These are phyloP conservation scores for Odontomyia ornata DNA, from an alignment of 2,888 invertebrate genomes.

Conservation along the genomic window DNA sequence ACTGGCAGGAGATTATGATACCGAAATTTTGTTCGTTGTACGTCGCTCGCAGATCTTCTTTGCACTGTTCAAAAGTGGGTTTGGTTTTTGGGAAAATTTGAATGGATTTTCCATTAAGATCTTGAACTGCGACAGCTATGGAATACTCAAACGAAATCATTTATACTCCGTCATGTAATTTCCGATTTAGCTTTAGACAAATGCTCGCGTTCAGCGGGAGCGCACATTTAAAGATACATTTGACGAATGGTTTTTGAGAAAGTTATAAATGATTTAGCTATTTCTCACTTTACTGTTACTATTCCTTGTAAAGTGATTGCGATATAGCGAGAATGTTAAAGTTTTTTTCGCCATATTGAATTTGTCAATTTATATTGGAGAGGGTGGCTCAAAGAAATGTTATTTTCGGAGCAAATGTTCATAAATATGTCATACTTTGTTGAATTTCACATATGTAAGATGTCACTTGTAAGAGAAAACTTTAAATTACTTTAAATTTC, in stretches of 20 bases:
- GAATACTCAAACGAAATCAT: conserved; percentile 38
- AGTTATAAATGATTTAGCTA: background rate
- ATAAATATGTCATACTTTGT: too few species aligned
- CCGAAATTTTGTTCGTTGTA: background rate
- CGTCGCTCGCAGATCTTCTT: background rate
- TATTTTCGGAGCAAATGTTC: too few species aligned
- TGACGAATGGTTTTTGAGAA: conserved; percentile 7
- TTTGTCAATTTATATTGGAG: too few species aligned
- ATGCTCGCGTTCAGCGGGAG: conserved; percentile 20
- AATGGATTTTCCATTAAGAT: conserved; percentile 39
- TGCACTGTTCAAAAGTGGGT: conserved; percentile 1
- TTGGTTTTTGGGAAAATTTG: conserved; percentile 31
- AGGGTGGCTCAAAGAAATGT: too few species aligned
- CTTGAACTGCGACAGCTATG: conserved; percentile 24
- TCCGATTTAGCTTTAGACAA: conserved; percentile 24
- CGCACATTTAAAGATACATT: conserved; percentile 16
- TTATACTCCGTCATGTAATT: conserved; percentile 27
- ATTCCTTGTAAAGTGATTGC: too few species aligned
- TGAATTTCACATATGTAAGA: too few species aligned
- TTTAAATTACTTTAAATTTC: too few species aligned
- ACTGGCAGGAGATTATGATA: conserved; percentile 41
- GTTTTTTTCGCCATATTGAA: too few species aligned
- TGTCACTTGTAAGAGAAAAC: too few species aligned
- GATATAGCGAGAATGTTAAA: too few species aligned
- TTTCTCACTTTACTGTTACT: background rate